Conservation (phyloP, 2,797 vertebrate species). For the Allobates femoralis region DNA sequence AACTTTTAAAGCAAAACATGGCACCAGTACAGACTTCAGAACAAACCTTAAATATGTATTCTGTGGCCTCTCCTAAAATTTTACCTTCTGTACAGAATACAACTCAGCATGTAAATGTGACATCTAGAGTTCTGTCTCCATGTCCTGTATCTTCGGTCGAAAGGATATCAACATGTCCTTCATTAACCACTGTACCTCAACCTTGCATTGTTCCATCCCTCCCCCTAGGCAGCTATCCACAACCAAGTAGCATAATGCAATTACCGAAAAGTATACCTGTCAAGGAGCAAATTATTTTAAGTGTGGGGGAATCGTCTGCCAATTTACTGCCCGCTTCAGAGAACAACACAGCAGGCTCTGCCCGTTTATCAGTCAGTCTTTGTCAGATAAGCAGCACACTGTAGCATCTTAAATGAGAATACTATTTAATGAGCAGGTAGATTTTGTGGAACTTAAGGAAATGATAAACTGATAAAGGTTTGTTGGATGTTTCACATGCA, state of each 20-base stretch:
- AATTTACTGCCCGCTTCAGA: constrained; percentile 73
- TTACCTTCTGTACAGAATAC: constrained; percentile 69
- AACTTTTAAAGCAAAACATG: constrained; percentile 69
- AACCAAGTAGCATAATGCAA: constrained; percentile 72
- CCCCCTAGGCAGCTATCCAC: constrained; percentile 68
- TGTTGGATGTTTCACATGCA: constrained; percentile 68
- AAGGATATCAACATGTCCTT: constrained; percentile 55
- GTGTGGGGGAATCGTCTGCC: constrained; percentile 79
- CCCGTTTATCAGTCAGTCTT: constrained; percentile 74
- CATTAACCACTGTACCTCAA: constrained; percentile 67
- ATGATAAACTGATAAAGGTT: background rate
- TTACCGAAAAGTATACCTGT: constrained; percentile 75
- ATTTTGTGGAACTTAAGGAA: constrained; percentile 26
- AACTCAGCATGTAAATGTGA: constrained; percentile 76
- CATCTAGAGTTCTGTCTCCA: constrained; percentile 71
- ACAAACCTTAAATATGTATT: constrained; percentile 72
- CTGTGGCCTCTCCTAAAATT: constrained; percentile 70
- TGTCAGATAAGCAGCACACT: constrained; percentile 78
- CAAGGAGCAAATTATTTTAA: constrained; percentile 87
- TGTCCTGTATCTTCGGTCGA: constrained; percentile 69
- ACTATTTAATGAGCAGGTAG: background rate
- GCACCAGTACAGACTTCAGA: constrained; percentile 70
- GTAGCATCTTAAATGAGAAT: constrained; percentile 78
- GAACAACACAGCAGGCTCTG: constrained; percentile 72
- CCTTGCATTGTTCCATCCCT: constrained; percentile 70